Evolutionary conservation across 1,140 invertebrate species (phyloP), one percentile per base, ranked within the genome.

Genomic region (Ostrea denselamellosa): DNA sequence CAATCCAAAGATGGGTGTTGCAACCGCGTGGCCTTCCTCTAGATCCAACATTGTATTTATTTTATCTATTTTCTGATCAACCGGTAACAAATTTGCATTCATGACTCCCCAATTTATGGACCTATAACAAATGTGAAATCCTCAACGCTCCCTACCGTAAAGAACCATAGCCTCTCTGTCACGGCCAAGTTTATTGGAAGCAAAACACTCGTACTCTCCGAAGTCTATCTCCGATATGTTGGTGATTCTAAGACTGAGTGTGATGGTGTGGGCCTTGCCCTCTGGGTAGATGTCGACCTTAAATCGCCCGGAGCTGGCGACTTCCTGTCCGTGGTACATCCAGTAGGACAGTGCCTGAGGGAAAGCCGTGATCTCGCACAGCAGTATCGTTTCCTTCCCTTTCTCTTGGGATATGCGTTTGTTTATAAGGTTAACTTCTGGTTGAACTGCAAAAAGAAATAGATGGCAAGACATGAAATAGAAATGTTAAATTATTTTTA

Each of bases 361-460:
- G 94, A 97, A 98, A 0, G 98, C 98, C 94, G 98, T 98, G 0
- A 98, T 96, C 93, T 97, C 96, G 92, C 98, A 99, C 94, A 98
- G 97, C 0, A 98, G 94, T 22, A 96, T 96, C 85, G 97, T 95
- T 84, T 94, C 92, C 68, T 91, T 92, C 25, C 93, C 93, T 9
- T 88, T 28, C 25, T 82, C 87, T 85, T 95, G 94, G 0, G 93
- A 93, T 51, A 94, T 92, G 51, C 92, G 83, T 83, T 87, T 90
- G 62, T 92, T 94, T 5, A 90, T 91, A n/a, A 95, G 87, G 8
- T 54, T 56, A 19, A 95, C 91, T 88, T 95, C 94, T 9, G 94
- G 94, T 14, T 92, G 89, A 90, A 94, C 94, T 95, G 88, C 51
- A 92, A 58, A 25, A 3, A 83, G n/a, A 85, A 82, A 81, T 22